phyloP scores from a whole-genome alignment of 2,888 invertebrate genomes.

The Aphodius sticticus region DNA sequence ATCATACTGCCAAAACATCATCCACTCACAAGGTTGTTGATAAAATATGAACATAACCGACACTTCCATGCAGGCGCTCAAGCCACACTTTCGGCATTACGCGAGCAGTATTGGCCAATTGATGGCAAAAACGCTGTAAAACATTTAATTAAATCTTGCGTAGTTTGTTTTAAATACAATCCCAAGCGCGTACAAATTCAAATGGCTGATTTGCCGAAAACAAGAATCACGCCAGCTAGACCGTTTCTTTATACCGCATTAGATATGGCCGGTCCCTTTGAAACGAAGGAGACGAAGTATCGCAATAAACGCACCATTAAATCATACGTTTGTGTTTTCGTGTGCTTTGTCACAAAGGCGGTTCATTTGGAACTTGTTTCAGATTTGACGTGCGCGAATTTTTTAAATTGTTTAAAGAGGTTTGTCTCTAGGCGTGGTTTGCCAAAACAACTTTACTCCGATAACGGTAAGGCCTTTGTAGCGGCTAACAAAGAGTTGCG shows the following conservation, averaged over 20 bases:
- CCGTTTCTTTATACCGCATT: not conserved
- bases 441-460: not conserved
- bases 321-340: not conserved
- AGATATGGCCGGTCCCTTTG: conserved; percentile 5
- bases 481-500: not conserved
- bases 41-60: conserved; percentile 11
- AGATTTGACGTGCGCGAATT: not conserved
- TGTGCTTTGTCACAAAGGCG: not conserved
- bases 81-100: conserved; percentile 39
- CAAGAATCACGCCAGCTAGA: not conserved
- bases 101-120: conserved; percentile 38
- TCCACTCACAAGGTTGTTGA: conserved; percentile 19
- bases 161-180: no score
- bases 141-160: no score
- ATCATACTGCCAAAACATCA: conserved; percentile 24
- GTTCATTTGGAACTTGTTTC: not conserved
- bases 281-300: not conserved
- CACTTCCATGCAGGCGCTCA: conserved; percentile 43
- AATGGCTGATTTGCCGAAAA: not conserved
- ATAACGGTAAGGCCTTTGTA: not conserved
- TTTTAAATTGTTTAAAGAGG: conserved; percentile 1
- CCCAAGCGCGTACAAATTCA: not conserved
- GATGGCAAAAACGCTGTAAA: conserved; percentile 27
- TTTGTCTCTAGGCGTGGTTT: not conserved
- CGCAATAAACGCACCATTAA: not conserved